A percentile compares a stretch with the other conserved stretches of the same genome.
These are phyloP conservation scores for Sebastes itinus DNA, from an alignment of 2,797 vertebrate species.

Conservation along the genomic window DNA sequence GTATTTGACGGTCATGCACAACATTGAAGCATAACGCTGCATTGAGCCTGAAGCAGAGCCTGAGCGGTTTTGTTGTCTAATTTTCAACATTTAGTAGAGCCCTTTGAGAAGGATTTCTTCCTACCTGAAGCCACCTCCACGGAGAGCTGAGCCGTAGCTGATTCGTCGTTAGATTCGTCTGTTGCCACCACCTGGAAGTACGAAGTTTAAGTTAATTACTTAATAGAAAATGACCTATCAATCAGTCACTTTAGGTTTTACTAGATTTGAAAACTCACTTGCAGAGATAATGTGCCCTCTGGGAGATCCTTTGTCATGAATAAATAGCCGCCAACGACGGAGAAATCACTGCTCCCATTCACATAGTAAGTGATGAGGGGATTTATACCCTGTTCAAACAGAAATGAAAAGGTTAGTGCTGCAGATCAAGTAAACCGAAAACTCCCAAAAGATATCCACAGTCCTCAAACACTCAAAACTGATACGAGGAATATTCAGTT, in stretches of 20 bases:
- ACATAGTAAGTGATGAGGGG: slow-evolving; percentile 81
- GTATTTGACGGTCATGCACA: background rate
- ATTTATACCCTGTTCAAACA: slow-evolving; percentile 83
- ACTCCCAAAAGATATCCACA: background rate
- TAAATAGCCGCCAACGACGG: slow-evolving; percentile 70
- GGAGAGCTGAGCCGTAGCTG: slow-evolving; percentile 29
- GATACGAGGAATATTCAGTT: background rate
- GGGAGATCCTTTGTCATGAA: slow-evolving; percentile 68
- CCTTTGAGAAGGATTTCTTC: background rate
- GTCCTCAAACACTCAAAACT: background rate
- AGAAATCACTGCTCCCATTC: slow-evolving; percentile 72
- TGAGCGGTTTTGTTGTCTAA: background rate
- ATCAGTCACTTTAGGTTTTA: background rate
- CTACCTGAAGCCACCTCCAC: slow-evolving; percentile 76
- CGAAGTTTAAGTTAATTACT: background rate
- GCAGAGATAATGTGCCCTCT: slow-evolving; percentile 22
- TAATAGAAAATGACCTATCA: background rate
- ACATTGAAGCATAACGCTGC: background rate
- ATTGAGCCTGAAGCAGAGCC: background rate
- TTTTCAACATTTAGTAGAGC: background rate
- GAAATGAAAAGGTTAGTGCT: background rate
- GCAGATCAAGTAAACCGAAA: background rate
- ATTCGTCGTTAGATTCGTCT: slow-evolving; percentile 63
- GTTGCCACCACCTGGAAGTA: slow-evolving; percentile 66
- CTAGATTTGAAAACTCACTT: slow-evolving; percentile 58